Evolutionary conservation across 2,797 vertebrate species (phyloP).

Genomic region (Psittacula derbiana): DNA sequence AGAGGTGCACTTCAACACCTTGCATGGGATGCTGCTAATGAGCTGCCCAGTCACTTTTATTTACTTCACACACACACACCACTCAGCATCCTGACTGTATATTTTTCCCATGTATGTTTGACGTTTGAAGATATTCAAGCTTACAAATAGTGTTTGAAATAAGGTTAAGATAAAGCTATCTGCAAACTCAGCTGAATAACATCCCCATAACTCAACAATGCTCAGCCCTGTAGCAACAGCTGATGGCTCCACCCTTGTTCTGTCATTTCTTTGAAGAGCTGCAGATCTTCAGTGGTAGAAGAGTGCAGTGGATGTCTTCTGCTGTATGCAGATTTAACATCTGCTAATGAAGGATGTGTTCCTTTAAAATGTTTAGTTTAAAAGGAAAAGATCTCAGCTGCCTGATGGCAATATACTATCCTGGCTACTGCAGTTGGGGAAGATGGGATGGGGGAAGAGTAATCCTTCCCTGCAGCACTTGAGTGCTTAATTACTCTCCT

Average conservation of each 20-base stretch:
- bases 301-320: not conserved
- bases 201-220: not conserved
- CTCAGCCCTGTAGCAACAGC: not conserved
- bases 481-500: not conserved
- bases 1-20: not conserved
- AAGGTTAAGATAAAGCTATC: not conserved
- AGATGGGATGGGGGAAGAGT: not conserved
- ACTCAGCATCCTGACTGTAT: not conserved
- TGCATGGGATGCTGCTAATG: not conserved
- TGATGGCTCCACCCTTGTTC: not conserved
- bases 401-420: not conserved
- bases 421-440: not conserved
- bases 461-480: not conserved
- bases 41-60: not conserved
- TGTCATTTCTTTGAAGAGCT: not conserved
- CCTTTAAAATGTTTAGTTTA: not conserved
- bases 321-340: not conserved
- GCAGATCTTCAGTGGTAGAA: not conserved
- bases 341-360: not conserved
- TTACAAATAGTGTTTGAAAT: not conserved
- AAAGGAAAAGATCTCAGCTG: not conserved
- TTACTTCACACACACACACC: not conserved
- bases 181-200: not conserved
- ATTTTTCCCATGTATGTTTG: not conserved
- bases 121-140: not conserved